Evolutionary conservation across 2,113 vertebrate species (phyloP).

Genomic region (Stomatorhinus ivindoensis): DNA sequence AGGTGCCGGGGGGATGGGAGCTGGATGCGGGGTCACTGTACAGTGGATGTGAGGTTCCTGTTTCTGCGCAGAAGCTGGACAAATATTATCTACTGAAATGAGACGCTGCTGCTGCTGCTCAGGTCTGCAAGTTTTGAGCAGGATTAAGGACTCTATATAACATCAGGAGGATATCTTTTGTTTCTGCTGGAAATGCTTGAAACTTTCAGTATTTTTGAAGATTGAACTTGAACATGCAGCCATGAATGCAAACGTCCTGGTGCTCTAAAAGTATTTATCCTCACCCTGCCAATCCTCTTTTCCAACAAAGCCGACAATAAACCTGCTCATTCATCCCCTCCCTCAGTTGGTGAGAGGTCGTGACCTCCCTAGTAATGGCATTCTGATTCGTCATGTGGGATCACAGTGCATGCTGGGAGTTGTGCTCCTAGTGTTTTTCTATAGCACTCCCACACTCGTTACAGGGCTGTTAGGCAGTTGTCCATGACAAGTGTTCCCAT

Average conservation of each 20-base stretch:
- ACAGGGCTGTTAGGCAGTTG: not conserved
- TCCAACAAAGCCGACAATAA: not conserved
- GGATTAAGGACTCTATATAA: not conserved
- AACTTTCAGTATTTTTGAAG: not conserved
- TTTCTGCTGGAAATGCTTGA: not conserved
- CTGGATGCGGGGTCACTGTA: not conserved
- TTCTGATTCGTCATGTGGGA: slow-evolving; percentile 45
- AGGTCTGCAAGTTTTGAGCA: not conserved
- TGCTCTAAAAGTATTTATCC: not conserved
- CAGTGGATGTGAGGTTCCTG: not conserved
- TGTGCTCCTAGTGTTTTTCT: not conserved
- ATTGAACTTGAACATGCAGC: not conserved
- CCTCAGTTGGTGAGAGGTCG: slow-evolving; percentile 38
- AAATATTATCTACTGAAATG: not conserved
- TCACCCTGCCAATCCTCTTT: not conserved
- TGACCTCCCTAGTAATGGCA: slow-evolving; percentile 56
- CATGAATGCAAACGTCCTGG: not conserved
- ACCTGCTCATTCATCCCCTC: not conserved
- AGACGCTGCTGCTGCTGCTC: not conserved
- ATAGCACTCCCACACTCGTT: not conserved
- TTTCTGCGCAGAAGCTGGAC: not conserved
- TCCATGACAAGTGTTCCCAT: not conserved
- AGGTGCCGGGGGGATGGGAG: no score
- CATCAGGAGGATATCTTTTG: not conserved
- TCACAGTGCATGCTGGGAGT: slow-evolving; percentile 1